A percentile compares a stretch with the other conserved stretches of the same genome.
Evolutionary conservation across 2,797 vertebrate species (phyloP).

Genomic region (Prunella strophiata): DNA sequence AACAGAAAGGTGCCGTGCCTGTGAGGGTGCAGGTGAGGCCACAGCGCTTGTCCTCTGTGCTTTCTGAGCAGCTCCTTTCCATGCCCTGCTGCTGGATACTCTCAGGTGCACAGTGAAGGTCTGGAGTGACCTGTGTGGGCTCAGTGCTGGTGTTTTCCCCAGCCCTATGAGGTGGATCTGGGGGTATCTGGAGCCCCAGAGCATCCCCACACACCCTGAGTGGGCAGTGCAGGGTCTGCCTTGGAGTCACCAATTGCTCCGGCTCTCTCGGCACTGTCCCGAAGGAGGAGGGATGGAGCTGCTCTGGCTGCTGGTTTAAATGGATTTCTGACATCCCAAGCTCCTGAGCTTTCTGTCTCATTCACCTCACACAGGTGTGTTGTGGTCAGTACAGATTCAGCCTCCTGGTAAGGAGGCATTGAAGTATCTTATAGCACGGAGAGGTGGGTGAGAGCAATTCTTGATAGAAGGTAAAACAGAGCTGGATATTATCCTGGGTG

Average conservation of each 20-base stretch:
- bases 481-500: not conserved
- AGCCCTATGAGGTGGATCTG: not conserved
- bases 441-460: not conserved
- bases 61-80: not conserved
- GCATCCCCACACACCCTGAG: not conserved
- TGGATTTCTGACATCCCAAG: not conserved
- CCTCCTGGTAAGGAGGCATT: not conserved
- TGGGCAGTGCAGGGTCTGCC: not conserved
- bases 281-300: not conserved
- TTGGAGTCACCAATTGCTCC: not conserved
- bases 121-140: not conserved
- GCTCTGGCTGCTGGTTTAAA: not conserved
- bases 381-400: accelerated
- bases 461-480: not conserved
- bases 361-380: not conserved
- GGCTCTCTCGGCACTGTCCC: not conserved
- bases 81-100: not conserved
- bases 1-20: not conserved
- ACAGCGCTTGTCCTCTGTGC: not conserved
- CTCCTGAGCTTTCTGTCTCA: not conserved
- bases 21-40: not conserved
- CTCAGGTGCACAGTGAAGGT: not conserved
- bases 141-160: not conserved
- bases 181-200: not conserved
- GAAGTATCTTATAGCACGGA: not conserved